Evolutionary conservation across 2,113 vertebrate species (phyloP).

Genomic region (Australoheros scitulus): DNA sequence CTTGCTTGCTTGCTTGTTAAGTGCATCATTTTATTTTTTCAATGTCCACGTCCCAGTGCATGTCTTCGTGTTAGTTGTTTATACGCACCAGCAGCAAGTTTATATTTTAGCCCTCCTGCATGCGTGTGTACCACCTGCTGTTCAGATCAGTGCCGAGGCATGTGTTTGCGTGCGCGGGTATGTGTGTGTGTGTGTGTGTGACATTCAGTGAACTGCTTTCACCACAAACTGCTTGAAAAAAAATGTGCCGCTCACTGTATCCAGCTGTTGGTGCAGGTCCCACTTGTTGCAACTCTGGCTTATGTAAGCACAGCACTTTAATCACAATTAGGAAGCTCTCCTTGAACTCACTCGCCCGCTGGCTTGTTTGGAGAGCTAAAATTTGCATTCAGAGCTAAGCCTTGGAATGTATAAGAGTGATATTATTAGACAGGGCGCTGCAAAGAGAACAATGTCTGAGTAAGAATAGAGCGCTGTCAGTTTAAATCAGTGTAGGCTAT

Average conservation of each 20-base stretch:
- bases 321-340: slow-evolving; percentile 74
- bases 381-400: slow-evolving; percentile 67
- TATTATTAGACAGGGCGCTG: slow-evolving; percentile 36
- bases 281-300: slow-evolving; percentile 66
- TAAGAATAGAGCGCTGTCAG: slow-evolving; percentile 36
- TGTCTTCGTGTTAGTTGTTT: slow-evolving; percentile 14
- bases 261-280: slow-evolving; percentile 36
- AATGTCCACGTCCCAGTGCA: neutral
- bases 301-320: slow-evolving; percentile 63
- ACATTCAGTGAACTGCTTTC: slow-evolving; percentile 32
- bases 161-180: neutral
- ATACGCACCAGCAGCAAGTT: slow-evolving; percentile 18
- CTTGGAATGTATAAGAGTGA: slow-evolving; percentile 51
- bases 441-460: slow-evolving; percentile 49
- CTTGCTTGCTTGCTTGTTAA: neutral
- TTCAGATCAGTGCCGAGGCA: slow-evolving; percentile 19
- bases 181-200: neutral
- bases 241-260: slow-evolving; percentile 48
- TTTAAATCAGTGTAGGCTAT: slow-evolving; percentile 32
- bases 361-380: slow-evolving; percentile 67
- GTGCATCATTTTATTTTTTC: slow-evolving; percentile 7
- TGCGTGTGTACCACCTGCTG: slow-evolving; percentile 51
- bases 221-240: slow-evolving; percentile 55
- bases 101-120: slow-evolving; percentile 45
- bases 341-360: slow-evolving; percentile 62